Evolutionary conservation across 2,113 vertebrate genomes (phyloP).

Genomic region (Hypocryptadius cinnamomeus): DNA sequence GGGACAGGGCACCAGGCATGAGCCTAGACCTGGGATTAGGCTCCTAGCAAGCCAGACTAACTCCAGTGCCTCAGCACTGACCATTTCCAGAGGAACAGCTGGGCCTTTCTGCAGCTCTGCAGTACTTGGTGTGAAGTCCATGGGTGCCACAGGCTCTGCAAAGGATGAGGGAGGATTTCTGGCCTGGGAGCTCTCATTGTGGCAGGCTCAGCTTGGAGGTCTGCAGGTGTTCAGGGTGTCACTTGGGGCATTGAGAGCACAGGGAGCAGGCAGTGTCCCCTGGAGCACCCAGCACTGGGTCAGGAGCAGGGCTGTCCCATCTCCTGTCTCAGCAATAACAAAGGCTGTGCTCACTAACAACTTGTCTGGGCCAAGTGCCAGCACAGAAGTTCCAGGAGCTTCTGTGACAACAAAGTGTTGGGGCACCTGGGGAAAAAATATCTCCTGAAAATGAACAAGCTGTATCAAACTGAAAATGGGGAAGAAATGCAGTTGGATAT

Average conservation of each 20-base stretch:
- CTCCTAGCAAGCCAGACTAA: neutral
- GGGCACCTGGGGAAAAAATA: neutral
- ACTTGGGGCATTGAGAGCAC: accelerated
- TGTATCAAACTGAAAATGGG: neutral
- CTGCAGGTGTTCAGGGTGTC: neutral
- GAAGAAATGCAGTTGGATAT: neutral
- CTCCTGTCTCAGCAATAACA: neutral
- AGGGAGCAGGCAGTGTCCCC: neutral
- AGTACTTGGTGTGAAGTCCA: neutral
- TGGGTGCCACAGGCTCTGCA: neutral
- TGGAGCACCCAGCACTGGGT: neutral
- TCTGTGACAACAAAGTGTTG: neutral
- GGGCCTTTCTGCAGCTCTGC: neutral
- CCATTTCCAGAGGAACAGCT: neutral
- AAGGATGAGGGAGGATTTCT: neutral
- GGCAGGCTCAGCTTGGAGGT: neutral
- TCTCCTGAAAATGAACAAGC: neutral
- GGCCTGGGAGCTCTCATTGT: neutral
- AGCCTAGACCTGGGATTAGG: neutral
- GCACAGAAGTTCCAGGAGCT: neutral
- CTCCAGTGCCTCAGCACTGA: neutral
- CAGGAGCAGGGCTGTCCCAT: neutral
- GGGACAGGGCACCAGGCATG: accelerated
- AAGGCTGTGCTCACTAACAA: neutral
- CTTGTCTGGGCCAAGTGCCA: neutral